phyloP scores from a whole-genome alignment of 1,140 invertebrate species.

The Calephelis nemesis region DNA sequence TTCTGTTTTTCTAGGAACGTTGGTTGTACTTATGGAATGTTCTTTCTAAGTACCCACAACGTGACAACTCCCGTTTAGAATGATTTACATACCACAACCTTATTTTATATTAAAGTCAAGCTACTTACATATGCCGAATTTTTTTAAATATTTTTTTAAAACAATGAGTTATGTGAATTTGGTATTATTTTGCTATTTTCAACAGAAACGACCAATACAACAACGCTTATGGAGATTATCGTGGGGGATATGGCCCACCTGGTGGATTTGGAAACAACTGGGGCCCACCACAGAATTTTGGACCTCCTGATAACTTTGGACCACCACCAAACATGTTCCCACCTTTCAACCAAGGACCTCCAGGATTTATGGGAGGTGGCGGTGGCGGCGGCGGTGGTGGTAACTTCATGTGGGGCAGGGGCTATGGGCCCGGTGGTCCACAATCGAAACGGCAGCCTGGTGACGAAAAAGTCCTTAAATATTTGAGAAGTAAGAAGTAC shows the following conservation, averaged over 20 bases:
- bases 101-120: no score
- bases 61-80: no score
- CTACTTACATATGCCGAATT: no score
- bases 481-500: constrained; percentile 39
- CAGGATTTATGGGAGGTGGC: constrained; percentile 29
- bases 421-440: constrained; percentile 46
- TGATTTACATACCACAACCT: no score
- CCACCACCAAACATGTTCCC: constrained; percentile 18
- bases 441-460: constrained; percentile 28
- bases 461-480: constrained; percentile 38
- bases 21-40: no score
- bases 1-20: no score
- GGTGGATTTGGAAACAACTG: constrained; percentile 28
- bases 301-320: constrained; percentile 28
- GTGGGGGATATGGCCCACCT: constrained; percentile 49
- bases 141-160: no score
- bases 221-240: constrained; percentile 57
- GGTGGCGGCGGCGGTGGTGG: constrained; percentile 25
- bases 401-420: constrained; percentile 39
- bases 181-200: constrained; percentile 12
- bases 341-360: constrained; percentile 28
- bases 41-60: no score
- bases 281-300: constrained; percentile 25
- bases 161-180: not conserved
- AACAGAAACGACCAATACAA: constrained; percentile 44